Base-by-base conservation (phyloP, 1,140 invertebrate genomes). In the Diorhabda sublineata region DNA sequence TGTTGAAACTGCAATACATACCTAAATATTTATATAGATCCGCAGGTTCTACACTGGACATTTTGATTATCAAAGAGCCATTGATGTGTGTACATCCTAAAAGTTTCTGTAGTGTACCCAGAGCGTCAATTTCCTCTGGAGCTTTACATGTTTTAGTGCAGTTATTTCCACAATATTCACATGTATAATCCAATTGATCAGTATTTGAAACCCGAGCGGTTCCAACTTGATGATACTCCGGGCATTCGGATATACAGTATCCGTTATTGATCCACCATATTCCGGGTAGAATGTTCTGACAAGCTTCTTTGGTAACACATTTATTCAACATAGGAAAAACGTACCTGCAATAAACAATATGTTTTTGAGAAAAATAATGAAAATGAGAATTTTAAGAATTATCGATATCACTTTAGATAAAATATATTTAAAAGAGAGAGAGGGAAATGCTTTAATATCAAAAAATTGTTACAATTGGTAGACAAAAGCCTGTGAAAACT, bases 81-180 rank as follows among this genome's bases (percentile, higher is more conserved):
- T 85, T 87, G 52, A 96, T 92, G 71, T 89, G 85, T 0, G 95
- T 97, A 80, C 97, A 98, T 1, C 92, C 94, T 65, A 87, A 85
- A 6, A 93, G 85, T 64, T 83, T 85, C 77, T 93, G 88, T 0
- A 91, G 89, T 1, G 88, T 83, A 4, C 86, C 84, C 64, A 94
- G 87, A 61, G 87, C 93, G 73, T 75, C 68, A 2, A 93, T 89
- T 3, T 94, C 87, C 61, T 83, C 85, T 2, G 79, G 82, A 1
- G 87, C 87, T 3, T 73, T 26, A 76, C 95, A 97, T 59, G 87
- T 86, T 77, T 88, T 89, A 47, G 80, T 78, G 74, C 90, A 92
- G 0, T 78, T 72, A 2, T 84, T 84, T 6, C 82, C 77, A 76
- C 88, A 90, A 56, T 78, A 78, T 58, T 76, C 74, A 75, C 88